These are phyloP conservation scores for Harpalus rufipes DNA, from an alignment of 2,888 invertebrate genomes.

Conservation along the genomic window DNA sequence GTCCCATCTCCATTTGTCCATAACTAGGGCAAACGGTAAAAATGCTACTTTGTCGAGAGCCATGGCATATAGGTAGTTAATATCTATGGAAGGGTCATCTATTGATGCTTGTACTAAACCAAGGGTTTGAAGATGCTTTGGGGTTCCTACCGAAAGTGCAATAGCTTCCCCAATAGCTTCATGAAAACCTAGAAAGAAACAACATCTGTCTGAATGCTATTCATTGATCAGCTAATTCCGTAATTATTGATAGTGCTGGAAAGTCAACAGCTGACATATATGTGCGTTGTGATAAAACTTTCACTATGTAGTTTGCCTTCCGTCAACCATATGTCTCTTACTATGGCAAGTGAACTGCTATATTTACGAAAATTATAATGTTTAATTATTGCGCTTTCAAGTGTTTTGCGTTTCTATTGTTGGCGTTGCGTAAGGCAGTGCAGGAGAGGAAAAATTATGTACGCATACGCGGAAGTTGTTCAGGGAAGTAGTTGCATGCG, in stretches of 20 bases:
- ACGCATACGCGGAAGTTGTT: constrained; percentile 50
- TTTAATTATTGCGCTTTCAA: constrained; percentile 59
- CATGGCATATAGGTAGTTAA: constrained; percentile 90
- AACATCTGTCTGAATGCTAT: constrained; percentile 13
- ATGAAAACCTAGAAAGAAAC: constrained; percentile 86
- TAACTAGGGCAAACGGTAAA: constrained; percentile 89
- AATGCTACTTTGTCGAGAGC: constrained; percentile 93
- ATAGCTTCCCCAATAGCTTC: constrained; percentile 95
- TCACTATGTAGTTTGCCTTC: constrained; percentile 56
- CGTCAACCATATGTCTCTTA: constrained; percentile 62
- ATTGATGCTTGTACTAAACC: constrained; percentile 90
- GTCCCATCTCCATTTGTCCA: constrained; percentile 94
- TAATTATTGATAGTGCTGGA: constrained; percentile 51
- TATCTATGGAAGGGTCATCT: constrained; percentile 89
- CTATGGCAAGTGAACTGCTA: constrained; percentile 45
- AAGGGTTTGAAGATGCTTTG: constrained; percentile 90
- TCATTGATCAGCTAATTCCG: constrained; percentile 50
- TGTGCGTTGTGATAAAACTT: constrained; percentile 61
- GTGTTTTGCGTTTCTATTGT: constrained; percentile 53
- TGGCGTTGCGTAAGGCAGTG: constrained; percentile 34
- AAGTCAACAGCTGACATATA: constrained; percentile 61
- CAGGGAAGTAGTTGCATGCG: constrained; percentile 12
- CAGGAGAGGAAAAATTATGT: constrained; percentile 19
- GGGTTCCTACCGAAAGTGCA: constrained; percentile 90
- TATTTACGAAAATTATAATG: constrained; percentile 61